Conservation (phyloP, 2,797 vertebrate species). For the Margarornis squamiger region DNA sequence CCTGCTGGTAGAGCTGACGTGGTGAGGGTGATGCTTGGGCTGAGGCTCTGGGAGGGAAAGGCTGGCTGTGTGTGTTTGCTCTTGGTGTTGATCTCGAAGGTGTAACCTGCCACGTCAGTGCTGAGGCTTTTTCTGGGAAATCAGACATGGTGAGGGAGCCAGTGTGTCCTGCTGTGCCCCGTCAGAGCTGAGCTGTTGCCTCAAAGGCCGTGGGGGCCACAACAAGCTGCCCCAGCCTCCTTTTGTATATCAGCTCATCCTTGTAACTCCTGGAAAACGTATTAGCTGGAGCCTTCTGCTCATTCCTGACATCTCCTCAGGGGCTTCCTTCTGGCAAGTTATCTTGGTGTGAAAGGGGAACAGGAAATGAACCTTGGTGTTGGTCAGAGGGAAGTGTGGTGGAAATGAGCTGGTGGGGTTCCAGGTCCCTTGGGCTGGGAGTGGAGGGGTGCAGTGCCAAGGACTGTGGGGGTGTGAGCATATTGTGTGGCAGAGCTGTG, state of each 20-base stretch:
- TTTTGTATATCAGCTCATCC: not conserved
- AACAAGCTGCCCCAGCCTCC: not conserved
- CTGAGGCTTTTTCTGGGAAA: not conserved
- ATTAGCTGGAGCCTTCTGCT: not conserved
- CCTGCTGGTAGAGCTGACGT: not conserved
- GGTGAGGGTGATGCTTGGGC: not conserved
- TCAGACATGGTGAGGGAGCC: not conserved
- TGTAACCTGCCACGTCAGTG: not conserved
- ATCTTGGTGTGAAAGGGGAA: not conserved
- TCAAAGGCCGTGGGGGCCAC: not conserved
- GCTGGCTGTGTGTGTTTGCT: not conserved
- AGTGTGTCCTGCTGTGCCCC: rapidly evolving
- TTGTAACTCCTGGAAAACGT: not conserved
- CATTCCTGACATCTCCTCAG: not conserved
- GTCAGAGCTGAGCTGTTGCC: not conserved
- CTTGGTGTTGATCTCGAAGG: not conserved
- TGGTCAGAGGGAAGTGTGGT: not conserved
- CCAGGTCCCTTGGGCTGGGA: not conserved
- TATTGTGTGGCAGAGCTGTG: not conserved
- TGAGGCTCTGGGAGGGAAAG: not conserved
- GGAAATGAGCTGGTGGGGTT: not conserved
- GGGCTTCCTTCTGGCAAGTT: not conserved
- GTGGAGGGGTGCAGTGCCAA: not conserved
- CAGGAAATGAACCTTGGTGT: not conserved
- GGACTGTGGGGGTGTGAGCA: rapidly evolving